Conservation (phyloP, 2,113 vertebrate species). For the Todiramphus chloris region DNA sequence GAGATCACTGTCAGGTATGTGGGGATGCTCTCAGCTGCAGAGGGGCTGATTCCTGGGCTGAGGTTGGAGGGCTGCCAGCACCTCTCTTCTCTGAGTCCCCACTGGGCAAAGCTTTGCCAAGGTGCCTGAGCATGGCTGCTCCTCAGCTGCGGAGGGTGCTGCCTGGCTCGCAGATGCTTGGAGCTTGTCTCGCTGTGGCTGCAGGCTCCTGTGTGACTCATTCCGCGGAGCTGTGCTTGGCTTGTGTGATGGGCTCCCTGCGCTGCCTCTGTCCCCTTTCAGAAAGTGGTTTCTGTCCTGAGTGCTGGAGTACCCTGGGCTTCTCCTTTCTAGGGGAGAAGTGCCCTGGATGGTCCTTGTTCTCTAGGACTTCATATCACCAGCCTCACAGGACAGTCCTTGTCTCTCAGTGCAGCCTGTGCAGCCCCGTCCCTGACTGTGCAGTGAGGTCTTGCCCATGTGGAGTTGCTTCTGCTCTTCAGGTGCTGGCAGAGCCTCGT, state of each 20-base stretch:
- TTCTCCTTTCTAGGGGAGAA: background rate
- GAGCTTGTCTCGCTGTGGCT: background rate
- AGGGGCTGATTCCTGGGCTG: accelerated
- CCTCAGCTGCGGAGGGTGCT: background rate
- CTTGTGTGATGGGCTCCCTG: background rate
- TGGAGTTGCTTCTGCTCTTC: background rate
- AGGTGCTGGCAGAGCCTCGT: background rate
- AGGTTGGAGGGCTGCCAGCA: background rate
- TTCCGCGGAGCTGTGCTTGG: background rate
- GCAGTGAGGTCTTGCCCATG: accelerated
- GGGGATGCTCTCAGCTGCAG: background rate
- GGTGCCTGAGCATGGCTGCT: slow-evolving; percentile 70
- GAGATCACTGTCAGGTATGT: slow-evolving; percentile 91
- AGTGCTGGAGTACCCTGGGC: background rate
- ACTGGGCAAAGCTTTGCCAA: slow-evolving; percentile 72
- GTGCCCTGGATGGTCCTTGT: too few species aligned
- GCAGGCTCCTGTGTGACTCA: accelerated
- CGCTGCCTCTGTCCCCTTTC: background rate
- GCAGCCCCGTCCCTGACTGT: background rate
- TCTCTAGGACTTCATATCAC: background rate
- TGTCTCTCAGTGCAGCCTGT: accelerated
- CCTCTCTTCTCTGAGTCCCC: background rate
- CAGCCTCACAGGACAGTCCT: background rate
- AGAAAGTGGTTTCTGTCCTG: background rate
- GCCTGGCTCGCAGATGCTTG: background rate